phyloP scores from a whole-genome alignment of 2,888 invertebrate genomes.

The Pyrochroa serraticornis region DNA sequence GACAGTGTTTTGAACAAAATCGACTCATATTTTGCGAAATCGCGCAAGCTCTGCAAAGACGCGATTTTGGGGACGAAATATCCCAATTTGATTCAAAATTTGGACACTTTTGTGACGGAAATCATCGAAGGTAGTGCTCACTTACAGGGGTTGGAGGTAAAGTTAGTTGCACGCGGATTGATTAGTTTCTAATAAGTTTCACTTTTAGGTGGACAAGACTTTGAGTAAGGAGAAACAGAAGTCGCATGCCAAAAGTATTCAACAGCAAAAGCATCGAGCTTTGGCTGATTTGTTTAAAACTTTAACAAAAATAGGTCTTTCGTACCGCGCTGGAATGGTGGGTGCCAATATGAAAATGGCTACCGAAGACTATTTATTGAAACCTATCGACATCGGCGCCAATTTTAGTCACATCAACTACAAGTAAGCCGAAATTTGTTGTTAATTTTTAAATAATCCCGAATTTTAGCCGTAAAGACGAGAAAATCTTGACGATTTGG shows the following conservation, averaged over 20 bases:
- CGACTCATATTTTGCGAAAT: constrained; percentile 61
- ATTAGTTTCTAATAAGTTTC: background rate
- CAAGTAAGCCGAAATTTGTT: constrained; percentile 36
- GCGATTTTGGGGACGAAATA: constrained; percentile 65
- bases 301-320: constrained; percentile 76
- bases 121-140: constrained; percentile 73
- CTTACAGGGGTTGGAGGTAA: constrained; percentile 69
- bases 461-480: constrained; percentile 56
- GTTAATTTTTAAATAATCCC: background rate
- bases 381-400: constrained; percentile 72
- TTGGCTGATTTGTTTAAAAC: constrained; percentile 86
- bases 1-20: constrained; percentile 32
- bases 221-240: constrained; percentile 75
- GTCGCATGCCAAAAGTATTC: constrained; percentile 78
- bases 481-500: constrained; percentile 67
- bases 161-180: constrained; percentile 1
- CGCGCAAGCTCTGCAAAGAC: constrained; percentile 69
- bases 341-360: constrained; percentile 62
- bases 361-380: constrained; percentile 67
- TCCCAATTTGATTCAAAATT: constrained; percentile 64
- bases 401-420: constrained; percentile 63
- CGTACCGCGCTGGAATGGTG: constrained; percentile 79
- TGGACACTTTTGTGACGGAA: constrained; percentile 71
- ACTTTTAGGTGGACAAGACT: constrained; percentile 62
- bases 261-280: constrained; percentile 85